phyloP scores from a whole-genome alignment of 2,888 invertebrate species.

The Sarcophaga subvicina region DNA sequence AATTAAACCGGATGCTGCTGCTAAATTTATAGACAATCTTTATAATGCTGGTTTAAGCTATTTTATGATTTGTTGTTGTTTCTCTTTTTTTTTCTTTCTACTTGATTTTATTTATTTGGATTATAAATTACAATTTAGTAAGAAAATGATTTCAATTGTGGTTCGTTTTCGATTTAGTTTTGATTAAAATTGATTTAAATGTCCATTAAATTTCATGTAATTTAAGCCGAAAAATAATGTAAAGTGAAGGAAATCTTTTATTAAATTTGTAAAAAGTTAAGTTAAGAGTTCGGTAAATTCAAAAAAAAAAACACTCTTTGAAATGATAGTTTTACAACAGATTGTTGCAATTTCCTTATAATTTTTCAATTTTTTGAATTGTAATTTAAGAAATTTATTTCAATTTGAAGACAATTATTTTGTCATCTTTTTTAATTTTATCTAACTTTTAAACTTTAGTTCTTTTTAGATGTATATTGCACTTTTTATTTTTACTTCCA shows the following conservation, averaged over 20 bases:
- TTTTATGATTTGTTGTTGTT: constrained; percentile 37
- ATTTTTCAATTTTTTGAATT: no score
- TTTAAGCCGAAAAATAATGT: neutral
- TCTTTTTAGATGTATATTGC: no score
- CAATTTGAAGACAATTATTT: no score
- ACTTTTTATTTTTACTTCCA: no score
- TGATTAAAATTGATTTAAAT: constrained; percentile 65
- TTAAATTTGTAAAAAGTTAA: neutral
- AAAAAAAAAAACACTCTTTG: no score
- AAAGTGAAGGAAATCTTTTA: neutral
- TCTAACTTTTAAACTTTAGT: no score
- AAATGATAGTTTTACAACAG: no score
- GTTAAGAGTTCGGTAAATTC: neutral
- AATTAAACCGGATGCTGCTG: constrained; percentile 74
- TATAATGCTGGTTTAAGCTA: constrained; percentile 42
- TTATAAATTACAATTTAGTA: constrained; percentile 33
- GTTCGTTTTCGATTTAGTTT: constrained; percentile 61
- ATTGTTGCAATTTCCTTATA: no score
- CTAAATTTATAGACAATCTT: constrained; percentile 65
- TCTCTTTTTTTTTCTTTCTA: constrained; percentile 11
- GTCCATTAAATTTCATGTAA: constrained; percentile 50
- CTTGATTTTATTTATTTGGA: constrained; percentile 13
- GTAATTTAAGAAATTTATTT: no score
- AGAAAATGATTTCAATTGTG: constrained; percentile 57
- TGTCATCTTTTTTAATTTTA: no score